A percentile compares a stretch with the other conserved stretches of the same genome.
Evolutionary conservation across 2,113 vertebrate species (phyloP).

Genomic region (Triplophysa dalaica): DNA sequence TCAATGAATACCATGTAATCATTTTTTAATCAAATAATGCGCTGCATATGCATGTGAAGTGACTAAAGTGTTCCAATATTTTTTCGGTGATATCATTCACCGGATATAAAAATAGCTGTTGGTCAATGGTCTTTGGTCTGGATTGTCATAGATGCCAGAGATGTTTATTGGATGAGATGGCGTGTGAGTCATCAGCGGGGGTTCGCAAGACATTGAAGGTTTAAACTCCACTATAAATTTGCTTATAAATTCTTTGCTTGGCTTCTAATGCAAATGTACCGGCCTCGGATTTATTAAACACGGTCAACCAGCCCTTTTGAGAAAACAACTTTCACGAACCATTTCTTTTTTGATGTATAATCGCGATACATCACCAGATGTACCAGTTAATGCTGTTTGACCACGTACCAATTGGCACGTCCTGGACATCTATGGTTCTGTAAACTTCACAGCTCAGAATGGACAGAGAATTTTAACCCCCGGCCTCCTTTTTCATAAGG

Average conservation of each 20-base stretch:
- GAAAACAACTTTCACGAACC: background rate
- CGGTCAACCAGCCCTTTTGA: background rate
- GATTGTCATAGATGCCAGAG: conserved; percentile 19
- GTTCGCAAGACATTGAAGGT: background rate
- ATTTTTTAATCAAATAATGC: no score
- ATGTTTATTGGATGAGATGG: conserved; percentile 26
- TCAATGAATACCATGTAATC: no score
- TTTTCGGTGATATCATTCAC: background rate
- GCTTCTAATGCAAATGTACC: conserved; percentile 17
- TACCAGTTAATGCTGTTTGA: conserved; percentile 24
- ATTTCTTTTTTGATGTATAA: background rate
- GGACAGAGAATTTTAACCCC: conserved; percentile 47
- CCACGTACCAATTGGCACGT: conserved; percentile 7
- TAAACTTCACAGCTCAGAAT: conserved; percentile 38
- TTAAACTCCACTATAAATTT: background rate
- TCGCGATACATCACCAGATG: conserved; percentile 25
- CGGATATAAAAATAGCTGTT: background rate
- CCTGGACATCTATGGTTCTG: conserved; percentile 40
- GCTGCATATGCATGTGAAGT: no score
- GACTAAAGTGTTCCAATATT: background rate
- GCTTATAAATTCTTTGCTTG: conserved; percentile 19
- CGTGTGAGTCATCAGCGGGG: background rate
- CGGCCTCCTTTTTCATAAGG: conserved; percentile 51
- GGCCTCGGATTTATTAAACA: background rate
- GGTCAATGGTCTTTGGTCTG: conserved; percentile 22